Evolutionary conservation across 2,797 vertebrate species (phyloP).

Genomic region (Poliocrania exsul): DNA sequence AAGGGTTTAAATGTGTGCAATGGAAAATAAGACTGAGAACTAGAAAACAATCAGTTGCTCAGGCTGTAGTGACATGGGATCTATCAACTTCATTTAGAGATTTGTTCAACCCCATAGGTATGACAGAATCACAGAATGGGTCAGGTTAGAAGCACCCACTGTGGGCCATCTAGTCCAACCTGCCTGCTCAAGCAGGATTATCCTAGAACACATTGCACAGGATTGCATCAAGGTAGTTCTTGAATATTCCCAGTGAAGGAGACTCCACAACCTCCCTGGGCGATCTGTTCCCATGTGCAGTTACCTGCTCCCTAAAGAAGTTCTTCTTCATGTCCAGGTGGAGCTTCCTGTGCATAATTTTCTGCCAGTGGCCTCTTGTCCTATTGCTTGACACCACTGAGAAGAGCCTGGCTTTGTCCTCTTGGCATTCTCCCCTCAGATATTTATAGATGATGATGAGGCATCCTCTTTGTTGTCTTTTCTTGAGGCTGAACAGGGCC

Average conservation of each 20-base stretch:
- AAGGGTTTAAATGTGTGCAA: neutral
- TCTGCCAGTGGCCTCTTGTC: neutral
- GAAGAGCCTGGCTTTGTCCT: neutral
- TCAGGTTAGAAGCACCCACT: neutral
- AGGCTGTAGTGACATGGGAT: neutral
- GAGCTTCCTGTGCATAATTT: neutral
- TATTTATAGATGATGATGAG: neutral
- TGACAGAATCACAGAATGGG: neutral
- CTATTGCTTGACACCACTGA: accelerated
- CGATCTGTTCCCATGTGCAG: neutral
- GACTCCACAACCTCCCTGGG: neutral
- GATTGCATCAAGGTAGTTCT: neutral
- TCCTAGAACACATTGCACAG: neutral
- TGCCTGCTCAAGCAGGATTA: neutral
- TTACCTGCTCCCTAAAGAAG: neutral
- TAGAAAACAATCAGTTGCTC: neutral
- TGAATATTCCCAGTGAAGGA: neutral
- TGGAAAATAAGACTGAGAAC: neutral
- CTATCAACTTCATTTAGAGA: neutral
- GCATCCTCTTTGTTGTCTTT: neutral
- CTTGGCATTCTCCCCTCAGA: neutral
- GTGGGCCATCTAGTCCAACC: neutral
- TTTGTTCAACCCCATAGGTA: neutral
- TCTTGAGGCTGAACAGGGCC: neutral
- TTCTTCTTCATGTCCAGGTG: neutral